A percentile compares a stretch with the other conserved stretches of the same genome.
Evolutionary conservation across 2,113 vertebrate genomes (phyloP).

Genomic region (Sceloporus tristichus): DNA sequence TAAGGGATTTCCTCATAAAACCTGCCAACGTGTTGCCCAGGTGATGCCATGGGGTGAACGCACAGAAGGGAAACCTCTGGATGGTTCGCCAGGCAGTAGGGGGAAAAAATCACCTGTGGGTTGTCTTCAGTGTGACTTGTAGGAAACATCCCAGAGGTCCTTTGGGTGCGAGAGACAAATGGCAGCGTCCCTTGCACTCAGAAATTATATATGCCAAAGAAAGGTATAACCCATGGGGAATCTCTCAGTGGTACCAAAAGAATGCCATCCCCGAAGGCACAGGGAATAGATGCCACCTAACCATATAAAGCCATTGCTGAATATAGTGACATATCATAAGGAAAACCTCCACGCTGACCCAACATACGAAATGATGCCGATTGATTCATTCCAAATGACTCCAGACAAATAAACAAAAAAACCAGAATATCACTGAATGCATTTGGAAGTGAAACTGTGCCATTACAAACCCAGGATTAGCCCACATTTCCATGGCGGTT

Average conservation of each 20-base stretch:
- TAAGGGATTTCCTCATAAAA: constrained; percentile 39
- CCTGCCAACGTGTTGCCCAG: constrained; percentile 46
- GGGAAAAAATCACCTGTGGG: background rate
- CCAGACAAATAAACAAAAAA: no score
- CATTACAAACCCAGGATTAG: no score
- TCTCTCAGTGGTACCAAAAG: background rate
- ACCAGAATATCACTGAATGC: no score
- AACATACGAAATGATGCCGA: no score
- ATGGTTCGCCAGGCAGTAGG: background rate
- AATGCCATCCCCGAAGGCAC: constrained; percentile 24
- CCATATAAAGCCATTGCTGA: no score
- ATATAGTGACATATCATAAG: no score
- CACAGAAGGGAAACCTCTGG: background rate
- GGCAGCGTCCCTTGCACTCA: background rate
- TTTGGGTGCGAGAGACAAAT: background rate
- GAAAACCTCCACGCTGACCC: no score
- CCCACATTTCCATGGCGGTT: no score
- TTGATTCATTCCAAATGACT: no score
- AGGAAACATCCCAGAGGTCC: background rate
- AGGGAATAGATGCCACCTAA: background rate
- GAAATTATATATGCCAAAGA: constrained; percentile 22
- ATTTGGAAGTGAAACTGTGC: no score
- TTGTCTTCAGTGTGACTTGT: no score
- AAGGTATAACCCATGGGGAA: background rate
- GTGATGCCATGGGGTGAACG: constrained; percentile 38